Evolutionary conservation across 1,140 invertebrate genomes (phyloP).

Genomic region (Musca domestica): DNA sequence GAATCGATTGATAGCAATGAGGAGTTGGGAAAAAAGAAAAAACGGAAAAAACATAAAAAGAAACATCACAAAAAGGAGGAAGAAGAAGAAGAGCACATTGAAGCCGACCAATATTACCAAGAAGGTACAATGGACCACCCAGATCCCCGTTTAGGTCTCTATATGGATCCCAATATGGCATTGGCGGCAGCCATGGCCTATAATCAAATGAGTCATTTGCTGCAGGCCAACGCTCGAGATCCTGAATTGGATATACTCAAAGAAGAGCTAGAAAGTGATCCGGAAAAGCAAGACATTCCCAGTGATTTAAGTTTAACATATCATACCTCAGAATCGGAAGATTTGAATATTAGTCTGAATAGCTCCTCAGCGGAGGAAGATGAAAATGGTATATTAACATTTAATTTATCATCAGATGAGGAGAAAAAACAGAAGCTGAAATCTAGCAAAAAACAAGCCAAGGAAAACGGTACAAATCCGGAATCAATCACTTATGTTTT

Average conservation of each 20-base stretch:
- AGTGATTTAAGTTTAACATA: constrained; percentile 7
- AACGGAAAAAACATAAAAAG: constrained; percentile 26
- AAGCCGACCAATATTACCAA: not conserved
- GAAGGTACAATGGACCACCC: not conserved
- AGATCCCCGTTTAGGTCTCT: constrained; percentile 9
- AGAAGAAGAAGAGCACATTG: not conserved
- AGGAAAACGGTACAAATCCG: not conserved
- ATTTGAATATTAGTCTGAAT: not conserved
- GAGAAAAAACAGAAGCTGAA: not conserved
- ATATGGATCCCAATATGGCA: constrained; percentile 33
- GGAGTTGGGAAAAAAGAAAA: constrained; percentile 14
- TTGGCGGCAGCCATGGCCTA: constrained; percentile 38
- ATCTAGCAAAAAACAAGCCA: not conserved
- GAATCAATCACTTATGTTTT: not conserved
- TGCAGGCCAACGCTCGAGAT: not conserved
- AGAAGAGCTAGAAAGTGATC: not conserved
- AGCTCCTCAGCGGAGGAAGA: constrained; percentile 8
- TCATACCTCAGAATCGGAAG: not conserved
- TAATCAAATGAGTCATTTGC: constrained; percentile 23
- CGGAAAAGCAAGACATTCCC: constrained; percentile 2
- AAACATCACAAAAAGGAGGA: constrained; percentile 17
- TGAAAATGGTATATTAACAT: constrained; percentile 17
- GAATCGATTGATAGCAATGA: not conserved
- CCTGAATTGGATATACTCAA: not conserved
- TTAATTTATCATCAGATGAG: constrained; percentile 15